Conservation (phyloP, 2,797 vertebrate species). For the Hippocampus kuda region DNA sequence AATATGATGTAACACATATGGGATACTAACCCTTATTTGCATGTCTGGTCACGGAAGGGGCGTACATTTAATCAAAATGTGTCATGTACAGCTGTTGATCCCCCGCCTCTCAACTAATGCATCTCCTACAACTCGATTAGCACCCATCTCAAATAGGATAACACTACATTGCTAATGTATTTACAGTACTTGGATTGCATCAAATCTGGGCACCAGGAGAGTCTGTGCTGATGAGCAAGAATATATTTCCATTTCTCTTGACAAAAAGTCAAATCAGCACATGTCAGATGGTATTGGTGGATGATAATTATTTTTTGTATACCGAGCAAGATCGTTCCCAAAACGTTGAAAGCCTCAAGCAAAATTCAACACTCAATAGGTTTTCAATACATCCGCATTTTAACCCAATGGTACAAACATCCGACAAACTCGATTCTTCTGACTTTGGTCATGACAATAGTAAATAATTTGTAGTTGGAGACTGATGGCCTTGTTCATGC, state of each 20-base stretch:
- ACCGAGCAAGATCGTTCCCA: too few species aligned
- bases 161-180: conserved; percentile 12
- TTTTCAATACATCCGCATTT: too few species aligned
- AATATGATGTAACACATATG: conserved; percentile 17
- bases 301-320: too few species aligned
- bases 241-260: background rate
- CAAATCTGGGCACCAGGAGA: background rate
- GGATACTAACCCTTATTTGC: conserved; percentile 16
- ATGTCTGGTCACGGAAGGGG: conserved; percentile 7
- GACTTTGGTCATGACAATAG: too few species aligned
- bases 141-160: conserved; percentile 26
- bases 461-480: too few species aligned
- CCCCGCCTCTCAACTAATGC: conserved; percentile 7
- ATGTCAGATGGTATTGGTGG: too few species aligned
- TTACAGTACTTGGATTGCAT: conserved; percentile 19
- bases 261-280: background rate
- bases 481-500: too few species aligned
- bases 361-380: too few species aligned
- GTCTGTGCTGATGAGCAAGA: conserved; percentile 10
- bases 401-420: too few species aligned
- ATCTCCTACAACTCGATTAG: conserved; percentile 27
- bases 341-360: too few species aligned
- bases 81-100: conserved; percentile 17
- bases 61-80: conserved; percentile 30
- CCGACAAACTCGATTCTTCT: too few species aligned